These are phyloP conservation scores for Toxotes jaculatrix DNA, from an alignment of 2,113 vertebrate species.

Conservation along the genomic window DNA sequence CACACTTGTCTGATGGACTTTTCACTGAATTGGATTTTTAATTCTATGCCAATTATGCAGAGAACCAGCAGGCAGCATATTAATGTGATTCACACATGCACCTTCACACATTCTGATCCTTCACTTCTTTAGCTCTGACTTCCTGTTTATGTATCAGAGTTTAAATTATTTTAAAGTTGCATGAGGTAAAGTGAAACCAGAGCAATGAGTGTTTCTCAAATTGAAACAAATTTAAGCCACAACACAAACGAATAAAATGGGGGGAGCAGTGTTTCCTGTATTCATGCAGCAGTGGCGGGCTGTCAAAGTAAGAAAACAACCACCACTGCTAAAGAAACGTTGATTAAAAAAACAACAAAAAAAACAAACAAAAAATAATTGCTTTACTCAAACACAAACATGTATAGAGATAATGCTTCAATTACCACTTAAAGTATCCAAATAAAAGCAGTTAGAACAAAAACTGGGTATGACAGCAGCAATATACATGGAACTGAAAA, in stretches of 20 bases:
- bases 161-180: constrained; percentile 19
- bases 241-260: constrained; percentile 64
- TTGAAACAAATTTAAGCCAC: constrained; percentile 60
- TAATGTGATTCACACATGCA: constrained; percentile 41
- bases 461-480: constrained; percentile 59
- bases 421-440: constrained; percentile 63
- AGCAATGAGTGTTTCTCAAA: constrained; percentile 44
- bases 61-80: constrained; percentile 51
- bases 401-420: constrained; percentile 55
- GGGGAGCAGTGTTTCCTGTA: constrained; percentile 58
- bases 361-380: constrained; percentile 10
- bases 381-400: constrained; percentile 58
- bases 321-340: constrained; percentile 50
- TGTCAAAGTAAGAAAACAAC: constrained; percentile 40
- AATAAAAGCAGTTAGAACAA: constrained; percentile 68
- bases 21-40: constrained; percentile 24
- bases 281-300: constrained; percentile 65
- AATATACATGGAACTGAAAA: constrained; percentile 50
- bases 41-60: constrained; percentile 43
- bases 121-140: constrained; percentile 28
- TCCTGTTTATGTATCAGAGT: constrained; percentile 24
- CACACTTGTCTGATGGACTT: constrained; percentile 46
- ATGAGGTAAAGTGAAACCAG: constrained; percentile 60
- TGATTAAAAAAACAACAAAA: constrained; percentile 24
- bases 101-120: constrained; percentile 37